Evolutionary conservation across 2,797 vertebrate genomes (phyloP), one percentile per base, ranked within the genome.

Genomic region (Apodemus agrarius): DNA sequence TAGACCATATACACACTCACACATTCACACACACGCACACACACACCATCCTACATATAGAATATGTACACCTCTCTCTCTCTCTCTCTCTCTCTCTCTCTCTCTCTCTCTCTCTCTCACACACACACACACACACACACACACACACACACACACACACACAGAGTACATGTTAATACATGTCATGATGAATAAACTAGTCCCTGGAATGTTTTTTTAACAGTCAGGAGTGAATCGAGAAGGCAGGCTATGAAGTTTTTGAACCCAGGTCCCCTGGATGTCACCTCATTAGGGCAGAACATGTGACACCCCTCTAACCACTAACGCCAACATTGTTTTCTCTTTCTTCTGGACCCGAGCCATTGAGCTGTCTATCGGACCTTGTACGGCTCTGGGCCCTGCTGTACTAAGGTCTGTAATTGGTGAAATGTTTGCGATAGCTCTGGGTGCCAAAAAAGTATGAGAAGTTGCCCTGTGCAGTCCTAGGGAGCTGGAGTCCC

Each of bases 391-490:
- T 6, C 37, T 7, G 49, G 26, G 21, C 17, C 59, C 85, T 4
- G 13, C 8, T 17, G 19, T n/a, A 52, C 31, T 40, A 88, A 92
- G 88, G 57, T 46, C 59, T 95, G 83, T 49, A 74, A 65, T 94
- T 83, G 40, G 59, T 61, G 29, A 94, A 81, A 61, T 61, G 72
- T 80, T 65, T 43, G 7, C 5, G 65, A 49, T 78, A 31, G 29
- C 49, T 72, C 52, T 59, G 61, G 67, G 49, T 59, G 31, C 43
- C 90, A 92, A n/a, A 29, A 61, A 90, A 96, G 88, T 92, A 59
- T n/a, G 46, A 81, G 29, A 91, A 90, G 76, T 87, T 84, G 78
- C 52, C 81, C 63, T 84, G 34, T 16, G 49, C n/a, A 69, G 57
- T 63, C 21, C 24, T 12, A 29, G 61, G 43, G 46, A 46, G 22